A percentile compares a stretch with the other conserved stretches of the same genome.
phyloP scores from a whole-genome alignment of 2,113 vertebrate species.

The Pristiophorus japonicus region DNA sequence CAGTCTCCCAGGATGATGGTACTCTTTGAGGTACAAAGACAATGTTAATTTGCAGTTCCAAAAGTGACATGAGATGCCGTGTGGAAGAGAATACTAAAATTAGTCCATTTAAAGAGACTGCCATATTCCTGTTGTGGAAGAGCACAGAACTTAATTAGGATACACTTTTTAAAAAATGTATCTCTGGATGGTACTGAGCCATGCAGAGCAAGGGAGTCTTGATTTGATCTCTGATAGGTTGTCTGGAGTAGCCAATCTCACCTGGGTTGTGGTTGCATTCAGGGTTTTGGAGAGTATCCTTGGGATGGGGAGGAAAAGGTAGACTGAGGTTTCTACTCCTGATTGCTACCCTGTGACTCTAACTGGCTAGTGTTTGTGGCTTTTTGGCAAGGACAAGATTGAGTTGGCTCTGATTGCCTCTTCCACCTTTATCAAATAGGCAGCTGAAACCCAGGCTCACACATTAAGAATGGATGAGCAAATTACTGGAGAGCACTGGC shows the following conservation, averaged over 20 bases:
- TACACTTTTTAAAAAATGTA: neutral
- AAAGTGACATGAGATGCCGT: neutral
- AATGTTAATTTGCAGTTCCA: constrained; percentile 5
- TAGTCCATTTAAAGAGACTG: neutral
- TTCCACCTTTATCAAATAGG: neutral
- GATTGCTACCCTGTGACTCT: neutral
- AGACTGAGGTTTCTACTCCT: neutral
- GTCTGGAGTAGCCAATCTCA: neutral
- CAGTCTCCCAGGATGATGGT: neutral
- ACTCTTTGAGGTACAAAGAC: neutral
- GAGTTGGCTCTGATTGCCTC: neutral
- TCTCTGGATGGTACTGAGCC: neutral
- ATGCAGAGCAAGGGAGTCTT: neutral
- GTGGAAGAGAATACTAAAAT: neutral
- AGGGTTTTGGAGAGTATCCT: neutral
- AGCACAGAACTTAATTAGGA: neutral
- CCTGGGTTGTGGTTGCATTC: neutral
- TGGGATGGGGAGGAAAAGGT: neutral
- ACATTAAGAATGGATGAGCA: neutral
- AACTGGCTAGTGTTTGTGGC: neutral
- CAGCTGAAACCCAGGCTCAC: neutral
- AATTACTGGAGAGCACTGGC: neutral
- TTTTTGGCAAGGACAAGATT: neutral
- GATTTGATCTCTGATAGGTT: neutral
- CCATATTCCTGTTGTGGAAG: neutral